Conservation (phyloP, 2,888 invertebrate genomes). For the Seira ritae region DNA sequence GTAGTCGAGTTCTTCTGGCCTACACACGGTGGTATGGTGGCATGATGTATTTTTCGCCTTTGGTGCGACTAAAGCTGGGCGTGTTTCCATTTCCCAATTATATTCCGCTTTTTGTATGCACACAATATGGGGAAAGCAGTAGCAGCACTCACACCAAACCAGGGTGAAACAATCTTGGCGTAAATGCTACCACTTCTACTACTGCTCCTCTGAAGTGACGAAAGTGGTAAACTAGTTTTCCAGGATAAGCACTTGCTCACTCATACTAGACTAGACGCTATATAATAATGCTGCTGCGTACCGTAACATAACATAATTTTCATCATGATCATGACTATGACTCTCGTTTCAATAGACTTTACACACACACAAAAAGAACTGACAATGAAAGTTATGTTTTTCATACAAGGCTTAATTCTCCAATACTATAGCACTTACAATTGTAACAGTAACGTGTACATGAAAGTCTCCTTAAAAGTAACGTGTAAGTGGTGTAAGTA, state of each 20-base stretch:
- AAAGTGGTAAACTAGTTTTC: neutral
- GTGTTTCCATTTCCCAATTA: slow-evolving; percentile 24
- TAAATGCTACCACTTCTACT: neutral
- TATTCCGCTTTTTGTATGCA: slow-evolving; percentile 3
- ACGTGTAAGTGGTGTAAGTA: neutral
- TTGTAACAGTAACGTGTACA: no score
- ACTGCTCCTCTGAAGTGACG: neutral
- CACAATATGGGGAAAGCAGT: slow-evolving; percentile 9
- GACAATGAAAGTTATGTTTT: no score
- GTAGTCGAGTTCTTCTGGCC: neutral
- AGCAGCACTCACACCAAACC: neutral
- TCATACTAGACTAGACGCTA: no score
- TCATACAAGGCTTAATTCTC: no score
- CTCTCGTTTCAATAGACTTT: no score
- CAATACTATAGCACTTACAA: no score
- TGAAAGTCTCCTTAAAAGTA: no score
- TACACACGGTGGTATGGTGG: no score
- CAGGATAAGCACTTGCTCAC: neutral
- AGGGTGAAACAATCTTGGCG: slow-evolving; percentile 8
- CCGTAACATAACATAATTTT: no score
- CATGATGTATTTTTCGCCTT: slow-evolving; percentile 11
- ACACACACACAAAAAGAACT: no score
- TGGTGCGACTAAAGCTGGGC: slow-evolving; percentile 23
- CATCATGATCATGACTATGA: no score
- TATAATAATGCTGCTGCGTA: no score